Conservation (phyloP, 2,888 invertebrate genomes). For the Pemphredon lugubris region DNA sequence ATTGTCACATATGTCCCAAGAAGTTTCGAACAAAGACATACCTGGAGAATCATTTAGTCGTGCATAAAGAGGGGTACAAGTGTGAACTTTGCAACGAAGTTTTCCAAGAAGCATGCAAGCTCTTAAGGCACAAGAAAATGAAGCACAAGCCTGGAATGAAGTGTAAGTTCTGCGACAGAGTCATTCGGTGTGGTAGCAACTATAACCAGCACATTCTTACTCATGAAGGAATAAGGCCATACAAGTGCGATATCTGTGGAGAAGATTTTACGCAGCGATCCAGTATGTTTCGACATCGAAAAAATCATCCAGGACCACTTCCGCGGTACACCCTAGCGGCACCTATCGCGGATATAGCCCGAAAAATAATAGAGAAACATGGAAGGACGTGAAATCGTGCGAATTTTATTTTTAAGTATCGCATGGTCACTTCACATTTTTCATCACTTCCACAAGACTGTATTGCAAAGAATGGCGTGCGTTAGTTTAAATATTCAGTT, state of each 20-base stretch:
- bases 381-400: not conserved
- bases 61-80: conserved; percentile 57
- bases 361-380: conserved; percentile 15
- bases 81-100: conserved; percentile 37
- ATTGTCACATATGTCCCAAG: conserved; percentile 55
- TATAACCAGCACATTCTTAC: conserved; percentile 72
- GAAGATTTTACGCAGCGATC: conserved; percentile 71
- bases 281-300: conserved; percentile 67
- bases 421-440: too few species aligned
- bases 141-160: conserved; percentile 55
- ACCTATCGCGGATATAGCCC: conserved; percentile 33
- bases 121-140: conserved; percentile 56
- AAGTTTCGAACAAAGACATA: conserved; percentile 54
- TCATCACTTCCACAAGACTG: too few species aligned
- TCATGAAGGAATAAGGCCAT: conserved; percentile 70
- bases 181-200: conserved; percentile 62
- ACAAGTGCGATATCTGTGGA: conserved; percentile 71
- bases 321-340: conserved; percentile 40
- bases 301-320: conserved; percentile 68
- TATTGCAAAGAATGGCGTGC: too few species aligned
- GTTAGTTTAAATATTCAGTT: too few species aligned
- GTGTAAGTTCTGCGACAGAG: conserved; percentile 67
- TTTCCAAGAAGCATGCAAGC: conserved; percentile 22
- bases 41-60: conserved; percentile 58
- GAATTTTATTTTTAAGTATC: too few species aligned